Conservation (phyloP, 2,797 vertebrate genomes). For the Manis crassicaudata region DNA sequence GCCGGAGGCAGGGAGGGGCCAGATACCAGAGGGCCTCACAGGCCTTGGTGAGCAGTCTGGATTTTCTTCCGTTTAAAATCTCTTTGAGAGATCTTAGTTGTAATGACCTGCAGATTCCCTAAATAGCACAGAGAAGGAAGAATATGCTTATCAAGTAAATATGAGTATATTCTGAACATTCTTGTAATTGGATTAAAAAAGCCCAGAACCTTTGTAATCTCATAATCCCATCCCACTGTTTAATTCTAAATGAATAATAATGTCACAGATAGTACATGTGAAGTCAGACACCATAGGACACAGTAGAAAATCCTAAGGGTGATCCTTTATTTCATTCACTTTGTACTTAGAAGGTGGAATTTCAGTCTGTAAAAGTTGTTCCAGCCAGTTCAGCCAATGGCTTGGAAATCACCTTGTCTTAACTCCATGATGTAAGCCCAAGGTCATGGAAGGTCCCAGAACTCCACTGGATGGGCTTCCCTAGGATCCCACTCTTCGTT, state of each 20-base stretch:
- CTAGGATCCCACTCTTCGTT: not conserved
- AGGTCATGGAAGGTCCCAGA: not conserved
- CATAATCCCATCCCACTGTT: not conserved
- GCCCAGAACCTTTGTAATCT: not conserved
- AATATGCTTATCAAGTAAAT: not conserved
- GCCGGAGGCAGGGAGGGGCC: too few relatives aligned
- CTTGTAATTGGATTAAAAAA: not conserved
- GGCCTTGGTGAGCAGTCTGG: not conserved
- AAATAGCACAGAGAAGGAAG: not conserved
- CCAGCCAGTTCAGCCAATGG: not conserved
- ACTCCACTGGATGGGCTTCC: not conserved
- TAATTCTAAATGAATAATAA: not conserved
- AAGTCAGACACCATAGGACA: constrained; percentile 55
- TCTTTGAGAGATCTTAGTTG: not conserved
- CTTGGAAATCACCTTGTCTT: not conserved
- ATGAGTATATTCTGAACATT: not conserved
- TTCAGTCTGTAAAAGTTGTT: not conserved
- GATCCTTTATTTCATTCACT: constrained; percentile 70
- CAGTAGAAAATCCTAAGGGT: not conserved
- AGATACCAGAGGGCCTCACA: not conserved
- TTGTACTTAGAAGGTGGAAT: constrained; percentile 12
- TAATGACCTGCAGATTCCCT: not conserved
- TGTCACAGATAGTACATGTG: not conserved
- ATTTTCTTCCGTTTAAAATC: not conserved
- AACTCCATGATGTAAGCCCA: not conserved